phyloP scores from a whole-genome alignment of 1,140 invertebrate genomes.

The Euglossa dilemma region DNA sequence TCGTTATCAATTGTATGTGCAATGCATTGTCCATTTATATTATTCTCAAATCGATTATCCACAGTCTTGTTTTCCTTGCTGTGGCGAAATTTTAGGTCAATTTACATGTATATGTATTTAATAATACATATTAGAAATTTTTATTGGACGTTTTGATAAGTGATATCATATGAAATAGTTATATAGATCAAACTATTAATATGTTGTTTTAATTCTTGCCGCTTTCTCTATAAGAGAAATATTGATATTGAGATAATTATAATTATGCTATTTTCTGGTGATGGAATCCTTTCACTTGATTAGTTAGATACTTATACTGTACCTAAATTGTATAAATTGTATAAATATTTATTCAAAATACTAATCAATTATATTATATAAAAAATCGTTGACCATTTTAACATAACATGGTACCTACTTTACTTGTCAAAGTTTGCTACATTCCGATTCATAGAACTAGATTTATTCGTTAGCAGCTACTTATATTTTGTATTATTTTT shows the following conservation, averaged over 20 bases:
- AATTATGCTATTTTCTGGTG: slow-evolving; percentile 68
- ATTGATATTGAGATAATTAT: slow-evolving; percentile 27
- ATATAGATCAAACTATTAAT: slow-evolving; percentile 5
- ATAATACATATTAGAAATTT: slow-evolving; percentile 31
- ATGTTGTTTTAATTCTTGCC: slow-evolving; percentile 38
- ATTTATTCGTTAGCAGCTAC: slow-evolving; percentile 56
- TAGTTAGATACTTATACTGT: slow-evolving; percentile 55
- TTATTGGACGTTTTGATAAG: slow-evolving; percentile 2
- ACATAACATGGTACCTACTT: slow-evolving; percentile 80
- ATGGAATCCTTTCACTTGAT: slow-evolving; percentile 64
- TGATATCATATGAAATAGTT: slow-evolving; percentile 25
- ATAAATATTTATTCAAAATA: slow-evolving; percentile 44
- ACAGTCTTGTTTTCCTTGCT: slow-evolving; percentile 42
- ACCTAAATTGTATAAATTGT: slow-evolving; percentile 30
- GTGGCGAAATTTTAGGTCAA: slow-evolving; percentile 41
- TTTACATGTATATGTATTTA: slow-evolving; percentile 39
- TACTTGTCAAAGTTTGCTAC: slow-evolving; percentile 82
- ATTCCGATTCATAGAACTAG: slow-evolving; percentile 75
- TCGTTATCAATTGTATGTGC: slow-evolving; percentile 53
- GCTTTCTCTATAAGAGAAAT: slow-evolving; percentile 26
- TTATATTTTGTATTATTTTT: slow-evolving; percentile 1
- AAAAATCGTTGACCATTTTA: slow-evolving; percentile 38
- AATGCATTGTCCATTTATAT: slow-evolving; percentile 55
- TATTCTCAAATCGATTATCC: slow-evolving; percentile 50
- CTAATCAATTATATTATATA: slow-evolving; percentile 56